Percentiles rank a stretch among this genome's conserved stretches.
These are phyloP conservation scores for Hydriomena furcata DNA, from an alignment of 2,888 invertebrate species.

Conservation along the genomic window DNA sequence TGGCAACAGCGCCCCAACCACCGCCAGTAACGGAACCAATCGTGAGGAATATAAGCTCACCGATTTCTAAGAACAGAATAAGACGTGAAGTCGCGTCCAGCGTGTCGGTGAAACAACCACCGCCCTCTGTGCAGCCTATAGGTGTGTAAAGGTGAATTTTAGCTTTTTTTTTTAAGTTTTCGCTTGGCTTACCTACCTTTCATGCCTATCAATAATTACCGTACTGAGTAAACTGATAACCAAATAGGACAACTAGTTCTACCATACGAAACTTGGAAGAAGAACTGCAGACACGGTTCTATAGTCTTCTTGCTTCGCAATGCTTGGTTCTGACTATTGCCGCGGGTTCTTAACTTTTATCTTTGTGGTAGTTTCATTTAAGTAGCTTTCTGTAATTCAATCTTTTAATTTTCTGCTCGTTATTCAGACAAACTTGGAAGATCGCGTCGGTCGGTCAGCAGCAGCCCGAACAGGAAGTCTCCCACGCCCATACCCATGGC, in stretches of 20 bases:
- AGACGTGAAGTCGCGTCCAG: conserved; percentile 38
- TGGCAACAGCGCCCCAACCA: conserved; percentile 38
- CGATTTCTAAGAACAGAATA: conserved; percentile 34
- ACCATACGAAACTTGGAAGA: no score
- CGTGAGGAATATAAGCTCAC: conserved; percentile 34
- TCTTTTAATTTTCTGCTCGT: conserved; percentile 10
- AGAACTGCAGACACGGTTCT: no score
- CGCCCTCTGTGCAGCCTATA: conserved; percentile 49
- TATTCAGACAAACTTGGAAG: conserved; percentile 41
- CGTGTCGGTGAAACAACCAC: conserved; percentile 38
- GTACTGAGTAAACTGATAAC: no score
- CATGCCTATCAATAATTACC: neutral
- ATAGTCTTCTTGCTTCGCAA: no score
- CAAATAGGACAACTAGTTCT: no score
- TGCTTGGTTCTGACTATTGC: no score
- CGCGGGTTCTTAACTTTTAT: no score
- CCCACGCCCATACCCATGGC: conserved; percentile 28
- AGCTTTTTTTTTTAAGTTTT: conserved; percentile 37
- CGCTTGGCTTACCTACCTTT: neutral
- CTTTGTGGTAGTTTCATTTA: no score
- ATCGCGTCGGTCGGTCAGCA: conserved; percentile 45
- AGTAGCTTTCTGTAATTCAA: neutral
- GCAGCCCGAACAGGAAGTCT: conserved; percentile 42
- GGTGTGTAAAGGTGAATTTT: conserved; percentile 78
- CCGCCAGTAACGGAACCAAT: neutral